A percentile compares a stretch with the other conserved stretches of the same genome.
phyloP scores from a whole-genome alignment of 2,797 vertebrate species.

The Chelon labrosus region DNA sequence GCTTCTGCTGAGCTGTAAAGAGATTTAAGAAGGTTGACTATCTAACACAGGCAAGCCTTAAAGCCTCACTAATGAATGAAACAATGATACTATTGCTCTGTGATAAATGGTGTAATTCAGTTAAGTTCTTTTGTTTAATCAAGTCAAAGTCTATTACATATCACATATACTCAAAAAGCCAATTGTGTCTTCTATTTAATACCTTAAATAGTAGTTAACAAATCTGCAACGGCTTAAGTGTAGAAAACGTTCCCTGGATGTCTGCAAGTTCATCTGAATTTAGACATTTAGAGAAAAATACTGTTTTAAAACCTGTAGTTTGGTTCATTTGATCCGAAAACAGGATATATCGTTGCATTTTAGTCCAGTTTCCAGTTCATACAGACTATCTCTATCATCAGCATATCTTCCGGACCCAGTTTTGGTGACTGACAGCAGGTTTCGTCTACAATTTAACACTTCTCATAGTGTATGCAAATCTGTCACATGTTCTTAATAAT shows the following conservation, averaged over 20 bases:
- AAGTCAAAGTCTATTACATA: background rate
- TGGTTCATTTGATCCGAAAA: background rate
- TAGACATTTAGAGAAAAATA: background rate
- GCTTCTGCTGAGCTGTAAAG: conserved; percentile 7
- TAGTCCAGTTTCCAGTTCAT: too few relatives aligned
- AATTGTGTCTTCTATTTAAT: background rate
- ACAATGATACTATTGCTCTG: background rate
- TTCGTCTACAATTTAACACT: background rate
- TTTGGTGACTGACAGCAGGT: background rate
- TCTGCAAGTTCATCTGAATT: background rate
- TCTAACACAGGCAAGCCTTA: background rate
- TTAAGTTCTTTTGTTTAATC: background rate
- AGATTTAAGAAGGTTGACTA: conserved; percentile 19
- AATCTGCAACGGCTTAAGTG: too few relatives aligned
- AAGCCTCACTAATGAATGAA: conserved; percentile 8
- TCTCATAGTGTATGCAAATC: background rate
- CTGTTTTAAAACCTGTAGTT: background rate
- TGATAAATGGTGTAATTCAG: background rate
- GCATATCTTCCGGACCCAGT: background rate
- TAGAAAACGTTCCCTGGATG: background rate
- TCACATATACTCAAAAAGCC: background rate
- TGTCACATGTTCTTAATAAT: background rate
- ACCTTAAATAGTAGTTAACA: background rate
- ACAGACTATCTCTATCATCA: background rate
- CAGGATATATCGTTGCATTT: too few relatives aligned